Conservation (phyloP, 2,113 vertebrate species). For the Notechis scutatus region DNA sequence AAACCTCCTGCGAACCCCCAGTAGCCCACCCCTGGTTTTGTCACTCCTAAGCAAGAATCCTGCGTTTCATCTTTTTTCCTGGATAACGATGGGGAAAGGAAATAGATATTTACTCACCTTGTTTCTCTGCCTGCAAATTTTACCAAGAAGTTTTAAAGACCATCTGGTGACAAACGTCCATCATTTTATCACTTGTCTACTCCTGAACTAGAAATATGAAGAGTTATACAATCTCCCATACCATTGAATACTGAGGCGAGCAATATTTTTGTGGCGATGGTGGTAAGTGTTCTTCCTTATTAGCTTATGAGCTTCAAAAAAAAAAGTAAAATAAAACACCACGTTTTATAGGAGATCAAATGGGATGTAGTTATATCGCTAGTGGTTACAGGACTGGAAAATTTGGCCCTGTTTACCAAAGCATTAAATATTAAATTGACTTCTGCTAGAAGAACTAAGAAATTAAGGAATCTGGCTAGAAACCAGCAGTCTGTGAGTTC, state of each 20-base stretch:
- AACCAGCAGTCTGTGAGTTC: no score
- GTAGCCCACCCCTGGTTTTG: no score
- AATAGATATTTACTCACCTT: neutral
- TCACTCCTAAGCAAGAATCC: neutral
- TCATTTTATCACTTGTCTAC: neutral
- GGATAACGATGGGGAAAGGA: neutral
- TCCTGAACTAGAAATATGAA: neutral
- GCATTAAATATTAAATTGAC: neutral
- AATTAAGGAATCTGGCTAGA: no score
- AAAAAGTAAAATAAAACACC: neutral
- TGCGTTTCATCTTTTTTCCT: neutral
- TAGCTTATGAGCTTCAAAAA: neutral
- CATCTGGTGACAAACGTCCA: neutral
- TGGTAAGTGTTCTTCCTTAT: neutral
- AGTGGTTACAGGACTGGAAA: neutral
- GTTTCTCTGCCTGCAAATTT: neutral
- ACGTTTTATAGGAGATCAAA: neutral
- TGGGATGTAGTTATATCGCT: neutral
- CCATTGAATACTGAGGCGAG: neutral
- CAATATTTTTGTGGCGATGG: neutral
- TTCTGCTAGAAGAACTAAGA: no score
- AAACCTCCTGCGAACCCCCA: no score
- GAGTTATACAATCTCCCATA: neutral
- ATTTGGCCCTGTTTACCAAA: neutral
- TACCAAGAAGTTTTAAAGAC: neutral